Evolutionary conservation across 2,888 invertebrate species (phyloP).

Genomic region (Desoria tigrina): DNA sequence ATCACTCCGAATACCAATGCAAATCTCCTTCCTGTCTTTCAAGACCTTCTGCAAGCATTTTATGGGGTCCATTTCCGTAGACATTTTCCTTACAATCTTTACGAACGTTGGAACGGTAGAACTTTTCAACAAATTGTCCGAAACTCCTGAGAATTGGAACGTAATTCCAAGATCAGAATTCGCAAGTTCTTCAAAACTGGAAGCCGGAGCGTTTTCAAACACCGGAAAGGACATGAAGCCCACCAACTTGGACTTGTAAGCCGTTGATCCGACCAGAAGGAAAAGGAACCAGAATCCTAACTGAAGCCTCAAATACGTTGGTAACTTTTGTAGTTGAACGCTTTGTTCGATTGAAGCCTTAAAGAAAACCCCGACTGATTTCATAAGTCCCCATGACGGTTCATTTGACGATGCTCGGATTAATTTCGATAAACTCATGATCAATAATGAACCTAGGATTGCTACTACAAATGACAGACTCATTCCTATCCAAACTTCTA

Average conservation of each 20-base stretch:
- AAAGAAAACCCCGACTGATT: no score
- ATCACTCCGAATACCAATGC: constrained; percentile 19
- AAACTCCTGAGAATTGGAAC: constrained; percentile 33
- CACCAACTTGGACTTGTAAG: constrained; percentile 30
- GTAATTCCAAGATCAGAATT: constrained; percentile 14
- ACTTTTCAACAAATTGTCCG: constrained; percentile 21
- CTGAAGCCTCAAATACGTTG: background rate
- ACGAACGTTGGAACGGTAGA: constrained; percentile 28
- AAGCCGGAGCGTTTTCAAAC: constrained; percentile 15
- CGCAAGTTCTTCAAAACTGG: constrained; percentile 23
- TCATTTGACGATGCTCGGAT: no score
- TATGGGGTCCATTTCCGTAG: constrained; percentile 17
- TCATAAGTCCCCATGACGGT: no score
- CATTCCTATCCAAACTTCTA: background rate
- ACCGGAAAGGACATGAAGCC: constrained; percentile 27
- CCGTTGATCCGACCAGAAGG: constrained; percentile 8
- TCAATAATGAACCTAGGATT: no score
- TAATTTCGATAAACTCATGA: no score
- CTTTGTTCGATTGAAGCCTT: no score
- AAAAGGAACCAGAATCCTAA: constrained; percentile 24
- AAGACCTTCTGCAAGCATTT: constrained; percentile 21
- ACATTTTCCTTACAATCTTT: constrained; percentile 13
- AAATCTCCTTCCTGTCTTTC: constrained; percentile 15
- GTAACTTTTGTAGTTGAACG: no score
- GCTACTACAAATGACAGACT: no score